Base-by-base conservation (phyloP, 2,797 vertebrate species). In the Microctenopoma steveboyesi region DNA sequence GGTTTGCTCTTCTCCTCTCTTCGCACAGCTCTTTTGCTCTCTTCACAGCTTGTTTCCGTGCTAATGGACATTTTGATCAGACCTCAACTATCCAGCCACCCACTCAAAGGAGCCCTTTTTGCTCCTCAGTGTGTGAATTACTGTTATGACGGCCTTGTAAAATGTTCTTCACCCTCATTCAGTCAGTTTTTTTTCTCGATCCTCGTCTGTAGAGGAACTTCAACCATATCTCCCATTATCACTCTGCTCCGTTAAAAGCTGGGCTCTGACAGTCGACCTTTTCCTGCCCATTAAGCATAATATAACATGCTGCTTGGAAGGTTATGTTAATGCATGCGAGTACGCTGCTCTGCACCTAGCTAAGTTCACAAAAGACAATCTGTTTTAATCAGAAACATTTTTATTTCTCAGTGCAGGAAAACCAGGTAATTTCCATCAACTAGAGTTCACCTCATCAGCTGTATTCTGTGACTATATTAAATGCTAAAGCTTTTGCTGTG, bases 61-160 rank as follows among this genome's bases (percentile, higher is more conserved):
- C 83, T 92, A 90, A 92, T 91, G 85, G 88, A 81, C 72, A 72
- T 71, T 82, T 58, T 81, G 87, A 84, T 88, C 84, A 79, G 80
- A 72, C 78, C 78, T 82, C 64, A 63, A 69, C 75, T 51, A 65
- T 80, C 74, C 81, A 63, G 50, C 74, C 87, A 39, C 92, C 90
- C 87, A 90, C 92, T 85, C 77, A 68, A 47, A 46, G 85, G 78
- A 72, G 82, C 83, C 85, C 55, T 71, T 72, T 87, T 71, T 71
- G 57, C 85, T 91, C 71, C 61, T 79, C 63, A 54, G 79, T 82
- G 76, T 92, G 86, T 70, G 86, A 92, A 92, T 92, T 89, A 87
- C 81, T 86, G 67, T 11, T 91, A 93, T 93, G 83, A 85, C 70
- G 81, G 77, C 79, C 79, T 85, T 76, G 86, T 74, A 75, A 88